phyloP scores from a whole-genome alignment of 2,113 vertebrate species.

The Brienomyrus longianalis region DNA sequence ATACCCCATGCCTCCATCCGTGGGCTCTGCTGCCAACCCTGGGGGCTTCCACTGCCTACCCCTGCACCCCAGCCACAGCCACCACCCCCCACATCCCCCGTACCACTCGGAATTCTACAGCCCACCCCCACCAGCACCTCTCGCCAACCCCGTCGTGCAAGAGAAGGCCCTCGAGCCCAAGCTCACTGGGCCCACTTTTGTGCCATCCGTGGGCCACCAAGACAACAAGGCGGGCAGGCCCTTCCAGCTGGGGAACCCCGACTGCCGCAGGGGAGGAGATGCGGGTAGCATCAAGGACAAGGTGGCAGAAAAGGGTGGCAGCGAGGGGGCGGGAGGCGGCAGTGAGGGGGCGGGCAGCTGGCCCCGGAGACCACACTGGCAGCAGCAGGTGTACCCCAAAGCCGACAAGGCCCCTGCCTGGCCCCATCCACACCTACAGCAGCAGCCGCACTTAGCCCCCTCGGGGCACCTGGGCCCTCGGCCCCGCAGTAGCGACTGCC shows the following conservation, averaged over 20 bases:
- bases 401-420: slow-evolving; percentile 64
- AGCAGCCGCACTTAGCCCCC: slow-evolving; percentile 38
- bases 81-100: slow-evolving; percentile 53
- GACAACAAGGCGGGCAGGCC: slow-evolving; percentile 73
- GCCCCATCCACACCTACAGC: slow-evolving; percentile 39
- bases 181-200: slow-evolving; percentile 77
- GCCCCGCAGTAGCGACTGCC: slow-evolving; percentile 78
- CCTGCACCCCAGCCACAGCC: slow-evolving; percentile 69
- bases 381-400: slow-evolving; percentile 67
- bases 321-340: slow-evolving; percentile 31
- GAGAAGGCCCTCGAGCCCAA: slow-evolving; percentile 79
- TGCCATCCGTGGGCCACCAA: slow-evolving; percentile 81
- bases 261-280: slow-evolving; percentile 67
- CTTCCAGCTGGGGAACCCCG: slow-evolving; percentile 72
- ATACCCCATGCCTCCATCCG: slow-evolving; percentile 73
- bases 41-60: slow-evolving; percentile 85
- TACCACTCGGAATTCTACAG: slow-evolving; percentile 78
- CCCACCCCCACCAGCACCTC: slow-evolving; percentile 62
- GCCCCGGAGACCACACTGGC: slow-evolving; percentile 46
- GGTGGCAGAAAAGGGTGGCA: slow-evolving; percentile 56
- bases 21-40: slow-evolving; percentile 63
- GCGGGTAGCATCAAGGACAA: slow-evolving; percentile 71
- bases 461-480: slow-evolving; percentile 59
- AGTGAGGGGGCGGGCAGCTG: neutral
- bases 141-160: slow-evolving; percentile 65